These are phyloP conservation scores for Drosophila ananassae DNA, from an alignment of 1,140 invertebrate species.

Conservation along the genomic window DNA sequence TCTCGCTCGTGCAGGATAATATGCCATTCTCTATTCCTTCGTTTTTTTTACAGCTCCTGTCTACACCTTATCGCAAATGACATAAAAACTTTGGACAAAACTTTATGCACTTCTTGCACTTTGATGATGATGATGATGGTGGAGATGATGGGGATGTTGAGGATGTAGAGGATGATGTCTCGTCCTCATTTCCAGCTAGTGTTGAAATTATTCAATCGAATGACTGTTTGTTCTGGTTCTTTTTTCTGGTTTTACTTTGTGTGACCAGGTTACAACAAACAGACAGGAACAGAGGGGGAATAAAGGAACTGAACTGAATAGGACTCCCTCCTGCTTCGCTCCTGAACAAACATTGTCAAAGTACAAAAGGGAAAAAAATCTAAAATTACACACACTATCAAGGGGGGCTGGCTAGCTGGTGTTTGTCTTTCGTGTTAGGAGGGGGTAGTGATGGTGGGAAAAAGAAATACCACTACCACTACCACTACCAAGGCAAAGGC, in stretches of 20 bases:
- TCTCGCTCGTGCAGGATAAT: conserved; percentile 5
- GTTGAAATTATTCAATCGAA: conserved; percentile 71
- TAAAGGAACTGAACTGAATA: conserved; percentile 27
- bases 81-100: conserved; percentile 53
- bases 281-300: conserved; percentile 13
- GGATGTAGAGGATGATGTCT: conserved; percentile 34
- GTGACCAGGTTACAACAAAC: conserved; percentile 68
- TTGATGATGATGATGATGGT: conserved; percentile 45
- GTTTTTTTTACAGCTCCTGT: conserved; percentile 9
- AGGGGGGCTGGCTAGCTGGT: conserved; percentile 29
- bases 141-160: conserved; percentile 1
- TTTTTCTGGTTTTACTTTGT: conserved; percentile 53
- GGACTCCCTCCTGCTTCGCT: conserved; percentile 36
- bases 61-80: conserved; percentile 47
- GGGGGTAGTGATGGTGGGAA: conserved; percentile 1
- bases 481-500: conserved; percentile 42
- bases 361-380: conserved; percentile 46
- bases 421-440: conserved; percentile 62
- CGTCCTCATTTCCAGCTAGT: background rate
- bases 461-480: conserved; percentile 3
- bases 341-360: conserved; percentile 65
- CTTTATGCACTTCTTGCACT: conserved; percentile 66
- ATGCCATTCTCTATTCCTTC: conserved; percentile 5
- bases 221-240: conserved; percentile 66
- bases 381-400: conserved; percentile 65